A percentile compares a stretch with the other conserved stretches of the same genome.
Conservation (phyloP, 2,888 invertebrate species). For the Andricus quercusramuli region DNA sequence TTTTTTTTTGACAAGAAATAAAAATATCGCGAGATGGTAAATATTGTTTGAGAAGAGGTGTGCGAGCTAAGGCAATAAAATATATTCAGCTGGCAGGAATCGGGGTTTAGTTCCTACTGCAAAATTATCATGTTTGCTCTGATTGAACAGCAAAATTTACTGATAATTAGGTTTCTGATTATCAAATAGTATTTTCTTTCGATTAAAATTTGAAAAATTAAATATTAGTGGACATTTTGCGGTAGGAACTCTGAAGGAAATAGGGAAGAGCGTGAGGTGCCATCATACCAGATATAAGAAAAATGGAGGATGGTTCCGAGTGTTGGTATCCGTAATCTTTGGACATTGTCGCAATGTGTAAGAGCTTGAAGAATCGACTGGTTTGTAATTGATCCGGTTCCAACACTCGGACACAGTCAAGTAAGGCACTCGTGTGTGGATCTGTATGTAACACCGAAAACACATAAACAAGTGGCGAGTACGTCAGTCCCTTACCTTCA, state of each 20-base stretch:
- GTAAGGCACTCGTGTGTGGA: conserved; percentile 75
- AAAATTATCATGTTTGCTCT: neutral
- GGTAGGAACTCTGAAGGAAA: conserved; percentile 52
- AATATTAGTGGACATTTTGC: conserved; percentile 27
- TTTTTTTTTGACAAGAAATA: neutral
- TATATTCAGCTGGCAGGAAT: conserved; percentile 45
- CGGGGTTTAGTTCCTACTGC: conserved; percentile 45
- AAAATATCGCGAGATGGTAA: conserved; percentile 10
- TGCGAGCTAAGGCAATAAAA: conserved; percentile 48
- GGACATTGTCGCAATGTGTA: neutral
- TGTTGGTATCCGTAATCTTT: conserved; percentile 65
- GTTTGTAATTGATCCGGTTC: conserved; percentile 49
- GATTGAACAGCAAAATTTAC: neutral
- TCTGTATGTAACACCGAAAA: conserved; percentile 77
- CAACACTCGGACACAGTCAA: conserved; percentile 73
- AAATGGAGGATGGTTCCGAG: conserved; percentile 74
- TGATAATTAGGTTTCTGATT: conserved; percentile 33
- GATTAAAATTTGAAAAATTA: neutral
- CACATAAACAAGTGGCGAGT: conserved; percentile 78
- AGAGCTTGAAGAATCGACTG: neutral
- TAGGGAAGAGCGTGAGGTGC: conserved; percentile 77
- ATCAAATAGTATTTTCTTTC: neutral
- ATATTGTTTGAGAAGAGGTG: conserved; percentile 33
- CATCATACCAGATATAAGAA: conserved; percentile 78
- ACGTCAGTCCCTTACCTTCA: conserved; percentile 79